Conservation (phyloP, 1,140 invertebrate species). For the Nymphalis io region DNA sequence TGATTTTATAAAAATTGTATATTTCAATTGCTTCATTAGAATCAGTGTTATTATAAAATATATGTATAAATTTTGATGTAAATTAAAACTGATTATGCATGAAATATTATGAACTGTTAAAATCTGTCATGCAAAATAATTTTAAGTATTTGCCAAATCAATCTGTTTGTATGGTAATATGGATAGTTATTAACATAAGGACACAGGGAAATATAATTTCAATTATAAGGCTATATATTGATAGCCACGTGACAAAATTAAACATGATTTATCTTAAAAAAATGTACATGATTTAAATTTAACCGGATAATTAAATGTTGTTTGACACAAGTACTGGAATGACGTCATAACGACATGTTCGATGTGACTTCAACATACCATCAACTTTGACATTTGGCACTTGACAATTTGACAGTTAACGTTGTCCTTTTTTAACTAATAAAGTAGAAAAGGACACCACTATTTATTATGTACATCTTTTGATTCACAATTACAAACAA, state of each 20-base stretch:
- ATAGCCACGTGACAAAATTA: not conserved
- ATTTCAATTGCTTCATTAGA: slow-evolving; percentile 5
- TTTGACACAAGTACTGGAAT: not conserved
- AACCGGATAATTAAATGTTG: too few species aligned
- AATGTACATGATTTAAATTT: too few species aligned
- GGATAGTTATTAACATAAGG: not conserved
- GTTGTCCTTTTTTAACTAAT: slow-evolving; percentile 13
- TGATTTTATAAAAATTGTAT: slow-evolving; percentile 15
- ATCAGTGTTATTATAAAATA: not conserved
- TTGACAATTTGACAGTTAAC: slow-evolving; percentile 10
- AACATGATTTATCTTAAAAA: not conserved
- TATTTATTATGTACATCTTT: not conserved
- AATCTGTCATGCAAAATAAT: not conserved
- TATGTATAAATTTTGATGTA: not conserved
- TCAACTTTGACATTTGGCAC: slow-evolving; percentile 1
- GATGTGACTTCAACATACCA: not conserved
- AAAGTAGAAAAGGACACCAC: slow-evolving; percentile 1
- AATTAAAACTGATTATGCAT: slow-evolving; percentile 16
- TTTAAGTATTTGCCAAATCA: slow-evolving; percentile 5
- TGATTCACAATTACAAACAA: not conserved
- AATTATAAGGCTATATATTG: not conserved
- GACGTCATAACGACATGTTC: not conserved
- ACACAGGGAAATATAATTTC: slow-evolving; percentile 8
- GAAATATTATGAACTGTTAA: slow-evolving; percentile 1
- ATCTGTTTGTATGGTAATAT: not conserved